Percentiles rank a stretch among this genome's conserved stretches.
Evolutionary conservation across 2,797 vertebrate genomes (phyloP).

Genomic region (Masticophis lateralis): DNA sequence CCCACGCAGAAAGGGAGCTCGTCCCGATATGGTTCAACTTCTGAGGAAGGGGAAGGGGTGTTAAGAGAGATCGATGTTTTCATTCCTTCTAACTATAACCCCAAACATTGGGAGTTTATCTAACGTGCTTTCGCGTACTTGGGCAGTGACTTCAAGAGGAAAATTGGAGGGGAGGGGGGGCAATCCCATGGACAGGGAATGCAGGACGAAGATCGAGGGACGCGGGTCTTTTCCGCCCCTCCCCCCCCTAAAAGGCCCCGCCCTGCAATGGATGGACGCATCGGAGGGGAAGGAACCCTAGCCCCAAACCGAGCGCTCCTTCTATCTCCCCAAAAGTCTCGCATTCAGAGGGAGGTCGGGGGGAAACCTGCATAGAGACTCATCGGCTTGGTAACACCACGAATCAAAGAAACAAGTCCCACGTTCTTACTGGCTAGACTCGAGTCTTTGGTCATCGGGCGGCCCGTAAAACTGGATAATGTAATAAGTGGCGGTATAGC

Average conservation of each 20-base stretch:
- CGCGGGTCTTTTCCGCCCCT: not conserved
- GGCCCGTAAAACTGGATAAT: not conserved
- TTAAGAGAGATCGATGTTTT: not conserved
- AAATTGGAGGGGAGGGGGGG: not conserved
- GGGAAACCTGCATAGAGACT: not conserved
- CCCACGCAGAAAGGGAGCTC: not conserved
- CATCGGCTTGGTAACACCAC: not conserved
- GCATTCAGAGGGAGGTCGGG: not conserved
- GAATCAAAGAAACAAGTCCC: not conserved
- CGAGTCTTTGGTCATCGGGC: not conserved
- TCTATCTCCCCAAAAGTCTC: not conserved
- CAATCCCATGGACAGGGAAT: not conserved
- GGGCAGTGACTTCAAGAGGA: not conserved
- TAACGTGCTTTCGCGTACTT: not conserved
- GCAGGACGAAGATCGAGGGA: not conserved
- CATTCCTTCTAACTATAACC: not conserved
- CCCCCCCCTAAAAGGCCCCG: not conserved
- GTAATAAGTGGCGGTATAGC: too few relatives aligned
- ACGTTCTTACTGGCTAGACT: not conserved
- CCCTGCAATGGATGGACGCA: not conserved
- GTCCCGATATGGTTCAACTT: not conserved
- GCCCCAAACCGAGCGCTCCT: not conserved
- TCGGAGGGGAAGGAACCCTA: not conserved
- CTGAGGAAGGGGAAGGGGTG: rapidly evolving
- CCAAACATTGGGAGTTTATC: not conserved